A percentile compares a stretch with the other conserved stretches of the same genome.
Evolutionary conservation across 2,888 invertebrate genomes (phyloP).

Genomic region (Scaptomyza tumidula): DNA sequence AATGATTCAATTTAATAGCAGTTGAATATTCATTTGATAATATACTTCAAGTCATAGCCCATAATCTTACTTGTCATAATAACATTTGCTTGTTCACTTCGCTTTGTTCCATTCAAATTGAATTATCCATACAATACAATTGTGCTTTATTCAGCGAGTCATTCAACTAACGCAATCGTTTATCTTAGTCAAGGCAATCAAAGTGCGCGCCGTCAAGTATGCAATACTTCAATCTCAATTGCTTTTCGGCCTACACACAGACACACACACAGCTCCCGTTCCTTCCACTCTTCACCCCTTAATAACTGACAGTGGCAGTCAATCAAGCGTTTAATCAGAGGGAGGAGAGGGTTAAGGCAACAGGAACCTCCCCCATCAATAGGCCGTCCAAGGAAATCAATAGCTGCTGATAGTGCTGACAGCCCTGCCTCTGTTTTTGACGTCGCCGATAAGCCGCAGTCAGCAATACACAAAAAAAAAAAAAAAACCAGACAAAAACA

Average conservation of each 20-base stretch:
- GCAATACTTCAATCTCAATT: conserved; percentile 35
- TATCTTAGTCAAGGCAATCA: conserved; percentile 41
- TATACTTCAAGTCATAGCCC: neutral
- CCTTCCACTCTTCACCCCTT: neutral
- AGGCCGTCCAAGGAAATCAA: conserved; percentile 30
- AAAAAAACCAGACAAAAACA: neutral
- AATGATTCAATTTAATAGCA: neutral
- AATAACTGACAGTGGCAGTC: conserved; percentile 35
- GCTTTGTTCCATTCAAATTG: conserved; percentile 10
- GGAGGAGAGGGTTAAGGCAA: neutral
- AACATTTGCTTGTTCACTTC: neutral
- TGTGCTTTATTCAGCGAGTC: conserved; percentile 25
- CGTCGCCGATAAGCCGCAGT: conserved; percentile 39
- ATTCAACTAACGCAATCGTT: conserved; percentile 39
- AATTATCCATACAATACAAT: conserved; percentile 8
- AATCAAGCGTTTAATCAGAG: conserved; percentile 43
- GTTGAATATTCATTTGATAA: neutral
- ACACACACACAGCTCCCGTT: neutral
- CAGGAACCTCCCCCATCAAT: conserved; percentile 25
- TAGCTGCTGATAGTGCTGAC: conserved; percentile 32
- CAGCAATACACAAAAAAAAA: conserved; percentile 11
- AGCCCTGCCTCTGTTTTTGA: conserved; percentile 6
- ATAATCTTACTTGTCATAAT: neutral
- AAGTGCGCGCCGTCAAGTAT: conserved; percentile 34
- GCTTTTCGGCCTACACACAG: conserved; percentile 7